Evolutionary conservation across 2,888 invertebrate species (phyloP).

Genomic region (Morpho helenor): DNA sequence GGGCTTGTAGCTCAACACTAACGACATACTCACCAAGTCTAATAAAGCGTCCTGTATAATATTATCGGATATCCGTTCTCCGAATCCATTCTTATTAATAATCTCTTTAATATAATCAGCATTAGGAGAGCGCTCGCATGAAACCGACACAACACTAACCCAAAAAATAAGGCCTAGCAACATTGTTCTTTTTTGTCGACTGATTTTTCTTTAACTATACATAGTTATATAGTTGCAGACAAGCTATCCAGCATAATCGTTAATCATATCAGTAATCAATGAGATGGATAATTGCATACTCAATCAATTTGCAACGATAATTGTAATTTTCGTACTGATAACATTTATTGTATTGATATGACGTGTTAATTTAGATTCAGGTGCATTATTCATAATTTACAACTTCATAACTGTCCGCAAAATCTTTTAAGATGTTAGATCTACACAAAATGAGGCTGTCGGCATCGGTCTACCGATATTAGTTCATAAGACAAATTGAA

Average conservation of each 20-base stretch:
- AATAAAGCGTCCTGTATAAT: constrained; percentile 45
- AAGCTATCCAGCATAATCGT: constrained; percentile 1
- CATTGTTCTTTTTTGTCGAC: constrained; percentile 1
- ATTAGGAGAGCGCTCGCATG: constrained; percentile 42
- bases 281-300: not conserved
- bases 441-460: too few species aligned
- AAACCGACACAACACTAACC: constrained; percentile 13
- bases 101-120: constrained; percentile 39
- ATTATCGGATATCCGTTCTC: constrained; percentile 35
- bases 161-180: not conserved
- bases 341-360: too few species aligned
- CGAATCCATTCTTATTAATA: constrained; percentile 23
- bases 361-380: too few species aligned
- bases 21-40: constrained; percentile 37
- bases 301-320: too few species aligned
- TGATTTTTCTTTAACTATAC: not conserved
- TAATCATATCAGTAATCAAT: not conserved
- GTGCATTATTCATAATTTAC: too few species aligned
- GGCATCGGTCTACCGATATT: too few species aligned
- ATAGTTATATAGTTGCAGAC: not conserved
- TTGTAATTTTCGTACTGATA: too few species aligned
- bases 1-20: too few species aligned
- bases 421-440: too few species aligned
- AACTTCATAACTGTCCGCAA: too few species aligned
- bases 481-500: too few species aligned